Evolutionary conservation across 2,113 vertebrate species (phyloP).

Genomic region (Cavia porcellus): DNA sequence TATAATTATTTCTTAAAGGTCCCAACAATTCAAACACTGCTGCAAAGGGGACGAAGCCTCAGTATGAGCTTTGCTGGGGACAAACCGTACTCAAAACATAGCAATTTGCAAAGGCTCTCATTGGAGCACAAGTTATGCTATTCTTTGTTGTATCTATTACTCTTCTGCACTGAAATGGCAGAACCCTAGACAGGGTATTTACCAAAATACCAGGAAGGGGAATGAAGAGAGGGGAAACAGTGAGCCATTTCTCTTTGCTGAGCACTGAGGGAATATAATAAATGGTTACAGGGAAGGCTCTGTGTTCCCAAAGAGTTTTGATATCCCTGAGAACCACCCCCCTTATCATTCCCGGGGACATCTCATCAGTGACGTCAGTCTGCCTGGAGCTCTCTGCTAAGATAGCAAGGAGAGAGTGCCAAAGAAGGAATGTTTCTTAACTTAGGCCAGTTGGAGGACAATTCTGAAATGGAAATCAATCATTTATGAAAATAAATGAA

Average conservation of each 20-base stretch:
- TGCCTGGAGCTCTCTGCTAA: not conserved
- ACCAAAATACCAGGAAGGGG: not conserved
- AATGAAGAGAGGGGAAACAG: not conserved
- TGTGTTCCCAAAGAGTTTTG: slow-evolving; percentile 12
- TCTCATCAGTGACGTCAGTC: not conserved
- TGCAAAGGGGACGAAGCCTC: not conserved
- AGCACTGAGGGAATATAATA: not conserved
- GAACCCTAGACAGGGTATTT: not conserved
- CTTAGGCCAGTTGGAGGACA: slow-evolving; percentile 4
- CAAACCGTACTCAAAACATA: not conserved
- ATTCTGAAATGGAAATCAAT: slow-evolving; percentile 37
- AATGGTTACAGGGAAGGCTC: not conserved
- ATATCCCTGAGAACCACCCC: not conserved
- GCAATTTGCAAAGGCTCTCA: not conserved
- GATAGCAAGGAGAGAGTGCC: not conserved
- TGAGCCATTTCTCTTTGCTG: not conserved
- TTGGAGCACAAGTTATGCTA: not conserved
- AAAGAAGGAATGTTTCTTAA: slow-evolving; percentile 25
- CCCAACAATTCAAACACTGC: not conserved
- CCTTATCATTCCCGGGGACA: not conserved
- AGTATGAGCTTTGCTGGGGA: not conserved
- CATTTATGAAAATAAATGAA: slow-evolving; percentile 32
- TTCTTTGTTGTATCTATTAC: not conserved
- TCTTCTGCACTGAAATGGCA: not conserved
- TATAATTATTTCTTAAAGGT: not conserved